Evolutionary conservation across 2,797 vertebrate genomes (phyloP), one percentile per base, ranked within the genome.

Genomic region (Halcyon leucocephala): DNA sequence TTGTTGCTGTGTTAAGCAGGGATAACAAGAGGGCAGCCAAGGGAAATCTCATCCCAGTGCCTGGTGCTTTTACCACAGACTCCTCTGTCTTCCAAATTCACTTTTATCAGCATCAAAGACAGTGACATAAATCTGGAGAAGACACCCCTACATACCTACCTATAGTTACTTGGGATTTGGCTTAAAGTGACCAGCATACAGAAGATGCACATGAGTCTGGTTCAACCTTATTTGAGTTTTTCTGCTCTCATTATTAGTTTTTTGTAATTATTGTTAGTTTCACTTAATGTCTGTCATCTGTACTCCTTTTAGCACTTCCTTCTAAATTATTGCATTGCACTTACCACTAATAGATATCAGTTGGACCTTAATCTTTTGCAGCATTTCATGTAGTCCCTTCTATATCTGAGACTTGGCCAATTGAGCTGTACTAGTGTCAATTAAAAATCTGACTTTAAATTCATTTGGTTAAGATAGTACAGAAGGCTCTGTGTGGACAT

Each of bases 311-410:
- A 95, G 35, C 83, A 89, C 81, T 92, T 84, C 49, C 64, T 95
- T 93, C 67, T 94, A 87, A 96, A 95, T 93, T 87, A 95, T 55
- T 80, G 33, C 55, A 52, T 60, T 93, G 48, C 19, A 42, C 12
- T 91, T 85, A 82, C 49, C 37, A 65, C 52, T 93, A 93, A 94
- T 80, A 95, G 52, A 89, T 80, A 85, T 90, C 91, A 95, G 82
- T 86, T 89, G 78, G 86, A 80, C 41, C 19, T 95, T 91, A 82
- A 92, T 87, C 26, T 54, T 86, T 82, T 74, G 44, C 31, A 71
- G 20, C 21, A 46, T 17, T 82, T 94, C 33, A 49, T 39, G 31
- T 22, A 89, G 58, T 80, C 28, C 14, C 55, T 89, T 84, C 67
- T 86, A 71, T 73, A 77, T 73, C 12, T 91, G 78, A 77, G 66